These are phyloP conservation scores for Strix aluco DNA, from an alignment of 2,113 vertebrate genomes.

Conservation along the genomic window DNA sequence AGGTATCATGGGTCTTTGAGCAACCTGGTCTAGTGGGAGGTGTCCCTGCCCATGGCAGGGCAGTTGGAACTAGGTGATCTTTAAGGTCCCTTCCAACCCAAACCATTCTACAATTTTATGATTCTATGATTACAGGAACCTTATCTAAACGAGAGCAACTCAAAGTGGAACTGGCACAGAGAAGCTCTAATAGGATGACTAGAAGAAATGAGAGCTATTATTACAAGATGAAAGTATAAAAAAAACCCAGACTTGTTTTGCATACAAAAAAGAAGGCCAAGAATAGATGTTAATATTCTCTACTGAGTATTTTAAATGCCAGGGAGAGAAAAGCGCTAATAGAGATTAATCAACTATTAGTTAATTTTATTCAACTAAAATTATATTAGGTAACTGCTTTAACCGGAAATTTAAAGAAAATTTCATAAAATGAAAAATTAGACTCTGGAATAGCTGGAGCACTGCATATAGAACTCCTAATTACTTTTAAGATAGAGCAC, in stretches of 20 bases:
- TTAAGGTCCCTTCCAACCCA: too few relatives aligned
- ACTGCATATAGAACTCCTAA: slow-evolving; percentile 26
- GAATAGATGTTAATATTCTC: not conserved
- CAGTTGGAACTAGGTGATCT: too few relatives aligned
- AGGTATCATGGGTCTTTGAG: too few relatives aligned
- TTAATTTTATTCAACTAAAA: slow-evolving; percentile 38
- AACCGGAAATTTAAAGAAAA: not conserved
- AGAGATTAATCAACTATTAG: slow-evolving; percentile 20
- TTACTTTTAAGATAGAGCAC: slow-evolving; percentile 21
- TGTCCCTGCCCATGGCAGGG: too few relatives aligned
- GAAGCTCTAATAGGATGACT: not conserved
- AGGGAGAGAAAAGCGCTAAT: not conserved
- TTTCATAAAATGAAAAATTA: slow-evolving; percentile 26
- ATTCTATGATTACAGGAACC: rapidly evolving
- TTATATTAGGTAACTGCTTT: slow-evolving; percentile 14
- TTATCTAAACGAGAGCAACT: not conserved
- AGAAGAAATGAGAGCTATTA: not conserved
- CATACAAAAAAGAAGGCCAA: not conserved
- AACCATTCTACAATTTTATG: too few relatives aligned
- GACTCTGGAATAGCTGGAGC: not conserved
- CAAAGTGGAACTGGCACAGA: not conserved
- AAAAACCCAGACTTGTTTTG: not conserved
- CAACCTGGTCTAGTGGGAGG: too few relatives aligned
- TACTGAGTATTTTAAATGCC: not conserved
- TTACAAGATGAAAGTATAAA: not conserved